Conservation (phyloP, 2,797 vertebrate species). For the Ctenosaura bakeri region DNA sequence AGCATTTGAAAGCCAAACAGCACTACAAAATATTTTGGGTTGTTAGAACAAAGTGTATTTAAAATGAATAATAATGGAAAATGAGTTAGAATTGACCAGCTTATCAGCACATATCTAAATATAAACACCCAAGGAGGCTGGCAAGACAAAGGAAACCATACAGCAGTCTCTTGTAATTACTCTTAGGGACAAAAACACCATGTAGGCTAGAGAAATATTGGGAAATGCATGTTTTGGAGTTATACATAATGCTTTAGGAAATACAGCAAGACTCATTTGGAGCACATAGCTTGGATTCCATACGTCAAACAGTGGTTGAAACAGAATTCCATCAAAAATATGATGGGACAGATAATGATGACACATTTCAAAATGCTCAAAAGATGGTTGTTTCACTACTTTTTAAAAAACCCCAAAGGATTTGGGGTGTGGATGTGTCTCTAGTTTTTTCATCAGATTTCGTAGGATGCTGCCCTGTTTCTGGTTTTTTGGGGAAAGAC, state of each 20-base stretch:
- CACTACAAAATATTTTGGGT: background rate
- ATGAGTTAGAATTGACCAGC: background rate
- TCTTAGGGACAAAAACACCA: no score
- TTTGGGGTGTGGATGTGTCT: no score
- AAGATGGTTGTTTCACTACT: no score
- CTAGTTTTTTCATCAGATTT: no score
- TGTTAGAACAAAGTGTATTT: background rate
- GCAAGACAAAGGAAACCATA: background rate
- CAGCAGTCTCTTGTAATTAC: background rate
- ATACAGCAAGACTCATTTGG: background rate
- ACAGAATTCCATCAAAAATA: background rate
- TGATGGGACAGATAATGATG: background rate
- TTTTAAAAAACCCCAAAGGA: no score
- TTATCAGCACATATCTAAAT: background rate
- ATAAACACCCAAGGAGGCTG: background rate
- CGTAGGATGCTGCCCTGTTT: no score
- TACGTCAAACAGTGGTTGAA: background rate
- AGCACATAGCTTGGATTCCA: background rate
- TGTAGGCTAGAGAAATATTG: background rate
- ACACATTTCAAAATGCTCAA: no score
- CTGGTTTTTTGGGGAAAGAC: background rate
- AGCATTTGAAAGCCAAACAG: background rate
- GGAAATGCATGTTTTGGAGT: background rate
- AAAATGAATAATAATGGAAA: background rate
- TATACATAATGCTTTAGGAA: background rate